Evolutionary conservation across 2,113 vertebrate species (phyloP).

Genomic region (Mastomys coucha): DNA sequence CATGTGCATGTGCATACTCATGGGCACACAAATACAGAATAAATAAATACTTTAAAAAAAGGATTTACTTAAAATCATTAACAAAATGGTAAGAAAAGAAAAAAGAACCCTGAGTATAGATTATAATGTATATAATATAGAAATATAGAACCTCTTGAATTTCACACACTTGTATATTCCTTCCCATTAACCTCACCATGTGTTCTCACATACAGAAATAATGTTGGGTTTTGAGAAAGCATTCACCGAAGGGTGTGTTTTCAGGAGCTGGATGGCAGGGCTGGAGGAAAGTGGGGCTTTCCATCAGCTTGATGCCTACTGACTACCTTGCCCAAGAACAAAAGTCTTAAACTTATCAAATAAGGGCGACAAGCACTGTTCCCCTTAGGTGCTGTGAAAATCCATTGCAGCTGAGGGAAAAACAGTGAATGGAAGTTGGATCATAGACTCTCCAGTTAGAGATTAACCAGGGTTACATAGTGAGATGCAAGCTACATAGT

Average conservation of each 20-base stretch:
- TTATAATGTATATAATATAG: neutral
- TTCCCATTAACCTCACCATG: neutral
- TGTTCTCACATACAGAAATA: neutral
- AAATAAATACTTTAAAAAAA: neutral
- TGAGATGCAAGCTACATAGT: neutral
- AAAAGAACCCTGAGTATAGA: neutral
- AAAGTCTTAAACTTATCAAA: neutral
- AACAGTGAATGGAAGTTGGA: neutral
- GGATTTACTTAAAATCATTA: conserved; percentile 6
- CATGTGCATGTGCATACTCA: fast-evolving
- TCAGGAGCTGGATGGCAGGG: neutral
- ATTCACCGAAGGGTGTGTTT: neutral
- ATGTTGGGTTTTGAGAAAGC: neutral
- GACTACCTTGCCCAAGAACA: neutral
- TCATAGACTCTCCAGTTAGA: neutral
- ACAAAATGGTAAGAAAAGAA: neutral
- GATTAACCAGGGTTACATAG: neutral
- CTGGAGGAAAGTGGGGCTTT: neutral
- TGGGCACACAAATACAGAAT: neutral
- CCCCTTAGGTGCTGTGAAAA: conserved; percentile 5
- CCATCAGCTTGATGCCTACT: too few relatives aligned
- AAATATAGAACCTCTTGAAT: neutral
- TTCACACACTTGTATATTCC: neutral
- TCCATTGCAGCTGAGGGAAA: neutral
- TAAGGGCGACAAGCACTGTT: neutral